Percentiles rank a stretch among this genome's conserved stretches.
phyloP scores from a whole-genome alignment of 2,888 invertebrate species.

The Octonoba sinensis region DNA sequence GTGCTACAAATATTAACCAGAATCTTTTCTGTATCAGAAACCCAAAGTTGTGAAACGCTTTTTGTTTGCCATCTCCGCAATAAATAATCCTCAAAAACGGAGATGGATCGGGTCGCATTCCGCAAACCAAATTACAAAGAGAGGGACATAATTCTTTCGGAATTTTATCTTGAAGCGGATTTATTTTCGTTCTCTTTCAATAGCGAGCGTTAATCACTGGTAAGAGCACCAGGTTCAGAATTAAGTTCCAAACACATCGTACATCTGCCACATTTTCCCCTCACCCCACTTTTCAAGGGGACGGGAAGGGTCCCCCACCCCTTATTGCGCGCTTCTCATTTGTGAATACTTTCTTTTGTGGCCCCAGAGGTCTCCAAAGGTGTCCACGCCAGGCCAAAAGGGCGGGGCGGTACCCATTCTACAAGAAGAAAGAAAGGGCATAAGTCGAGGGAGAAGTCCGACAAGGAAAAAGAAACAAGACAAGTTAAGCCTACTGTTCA shows the following conservation, averaged over 20 bases:
- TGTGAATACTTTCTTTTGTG: neutral
- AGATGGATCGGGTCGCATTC: too few relatives aligned
- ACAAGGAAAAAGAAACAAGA: slow-evolving; percentile 23
- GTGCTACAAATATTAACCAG: too few relatives aligned
- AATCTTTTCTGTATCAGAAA: too few relatives aligned
- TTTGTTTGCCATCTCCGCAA: too few relatives aligned
- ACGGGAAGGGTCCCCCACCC: too few relatives aligned
- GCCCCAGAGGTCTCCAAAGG: neutral
- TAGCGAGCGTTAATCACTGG: slow-evolving; percentile 33
- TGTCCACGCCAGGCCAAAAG: neutral
- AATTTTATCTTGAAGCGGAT: too few relatives aligned
- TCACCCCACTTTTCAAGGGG: neutral
- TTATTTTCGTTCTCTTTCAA: slow-evolving; percentile 17
- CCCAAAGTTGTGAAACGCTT: too few relatives aligned
- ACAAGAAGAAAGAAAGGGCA: neutral
- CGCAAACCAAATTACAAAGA: too few relatives aligned
- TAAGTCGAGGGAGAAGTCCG: neutral
- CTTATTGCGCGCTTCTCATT: too few relatives aligned
- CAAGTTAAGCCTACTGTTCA: too few relatives aligned
- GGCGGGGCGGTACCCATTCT: slow-evolving; percentile 8
- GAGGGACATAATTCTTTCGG: too few relatives aligned
- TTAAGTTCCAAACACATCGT: slow-evolving; percentile 33
- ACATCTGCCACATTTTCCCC: slow-evolving; percentile 18
- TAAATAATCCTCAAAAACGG: too few relatives aligned
- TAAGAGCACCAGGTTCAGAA: slow-evolving; percentile 15